Evolutionary conservation across 2,113 vertebrate species (phyloP).

Genomic region (Rhinoptilus africanus): DNA sequence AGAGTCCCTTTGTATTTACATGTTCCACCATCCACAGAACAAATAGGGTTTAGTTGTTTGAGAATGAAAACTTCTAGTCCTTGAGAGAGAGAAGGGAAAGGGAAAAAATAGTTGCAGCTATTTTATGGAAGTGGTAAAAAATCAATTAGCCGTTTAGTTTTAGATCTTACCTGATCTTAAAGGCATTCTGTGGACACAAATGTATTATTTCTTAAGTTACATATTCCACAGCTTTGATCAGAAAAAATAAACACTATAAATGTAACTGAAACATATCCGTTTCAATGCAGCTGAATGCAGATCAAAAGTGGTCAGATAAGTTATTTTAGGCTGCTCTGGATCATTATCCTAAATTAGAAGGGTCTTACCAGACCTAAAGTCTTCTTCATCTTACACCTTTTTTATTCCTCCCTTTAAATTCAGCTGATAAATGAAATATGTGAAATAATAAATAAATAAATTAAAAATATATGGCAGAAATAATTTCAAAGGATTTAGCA

Average conservation of each 20-base stretch:
- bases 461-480: not conserved
- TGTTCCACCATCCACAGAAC: conserved; percentile 77
- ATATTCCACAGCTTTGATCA: not conserved
- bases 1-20: conserved; percentile 81
- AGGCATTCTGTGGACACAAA: not conserved
- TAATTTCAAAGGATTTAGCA: conserved; percentile 28
- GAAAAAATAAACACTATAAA: not conserved
- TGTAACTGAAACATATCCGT: not conserved
- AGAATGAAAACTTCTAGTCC: conserved; percentile 77
- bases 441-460: conserved; percentile 45
- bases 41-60: conserved; percentile 77
- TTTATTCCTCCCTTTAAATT: not conserved
- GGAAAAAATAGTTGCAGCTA: conserved; percentile 15
- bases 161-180: conserved; percentile 23
- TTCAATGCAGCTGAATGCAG: not conserved
- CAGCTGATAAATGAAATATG: not conserved
- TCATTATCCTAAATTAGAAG: not conserved
- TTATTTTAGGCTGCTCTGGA: not conserved
- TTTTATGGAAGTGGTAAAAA: conserved; percentile 60
- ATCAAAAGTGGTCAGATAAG: not conserved
- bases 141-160: conserved; percentile 5
- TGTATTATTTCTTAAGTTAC: not conserved
- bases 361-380: not conserved
- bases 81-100: conserved; percentile 29
- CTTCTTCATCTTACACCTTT: not conserved